Percentiles rank a stretch among this genome's conserved stretches.
Evolutionary conservation across 2,888 invertebrate genomes (phyloP).

Genomic region (Lamellibrachia columna): DNA sequence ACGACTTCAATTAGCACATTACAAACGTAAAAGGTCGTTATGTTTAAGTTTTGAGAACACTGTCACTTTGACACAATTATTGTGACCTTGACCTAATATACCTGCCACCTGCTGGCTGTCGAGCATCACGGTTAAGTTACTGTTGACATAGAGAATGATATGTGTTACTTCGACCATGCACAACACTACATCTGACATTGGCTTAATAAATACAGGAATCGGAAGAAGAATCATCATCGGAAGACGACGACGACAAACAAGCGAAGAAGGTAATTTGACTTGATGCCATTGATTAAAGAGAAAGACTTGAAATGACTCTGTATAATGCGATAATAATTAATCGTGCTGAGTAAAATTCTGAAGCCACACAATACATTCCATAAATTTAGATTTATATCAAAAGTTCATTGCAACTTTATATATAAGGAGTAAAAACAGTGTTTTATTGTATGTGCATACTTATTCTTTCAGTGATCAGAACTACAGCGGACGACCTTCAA

Average conservation of each 20-base stretch:
- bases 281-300: neutral
- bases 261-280: neutral
- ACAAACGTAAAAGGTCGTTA: too few species aligned
- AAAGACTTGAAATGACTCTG: neutral
- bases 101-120: too few species aligned
- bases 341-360: neutral
- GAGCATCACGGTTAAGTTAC: too few species aligned
- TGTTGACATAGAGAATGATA: too few species aligned
- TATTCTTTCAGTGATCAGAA: neutral
- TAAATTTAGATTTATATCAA: neutral
- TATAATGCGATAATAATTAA: too few species aligned
- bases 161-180: neutral
- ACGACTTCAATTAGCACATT: neutral
- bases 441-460: neutral
- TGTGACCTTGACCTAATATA: too few species aligned
- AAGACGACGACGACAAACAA: neutral
- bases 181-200: neutral
- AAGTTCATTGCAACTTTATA: neutral
- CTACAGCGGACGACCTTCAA: neutral
- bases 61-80: too few species aligned
- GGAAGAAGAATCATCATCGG: slow-evolving; percentile 6
- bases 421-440: neutral
- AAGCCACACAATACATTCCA: neutral
- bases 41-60: too few species aligned
- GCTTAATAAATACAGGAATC: neutral